These are phyloP conservation scores for Drosophila flavopinicola DNA, from an alignment of 2,888 invertebrate species.

Conservation along the genomic window DNA sequence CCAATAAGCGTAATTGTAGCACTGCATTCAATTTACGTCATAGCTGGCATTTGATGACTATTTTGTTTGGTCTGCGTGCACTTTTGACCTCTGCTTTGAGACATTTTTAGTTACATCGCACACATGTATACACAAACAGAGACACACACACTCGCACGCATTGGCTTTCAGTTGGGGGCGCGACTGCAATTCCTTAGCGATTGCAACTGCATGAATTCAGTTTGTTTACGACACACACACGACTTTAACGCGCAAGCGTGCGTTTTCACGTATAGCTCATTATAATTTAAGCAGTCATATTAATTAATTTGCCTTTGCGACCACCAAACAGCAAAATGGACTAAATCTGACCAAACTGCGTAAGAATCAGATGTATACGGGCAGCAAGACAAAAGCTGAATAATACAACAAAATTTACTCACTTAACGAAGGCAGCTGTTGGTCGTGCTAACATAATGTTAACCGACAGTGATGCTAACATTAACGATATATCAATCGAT, in stretches of 20 bases:
- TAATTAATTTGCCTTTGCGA: conserved; percentile 51
- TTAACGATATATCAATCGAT: neutral
- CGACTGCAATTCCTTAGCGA: conserved; percentile 16
- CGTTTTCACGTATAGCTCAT: conserved; percentile 39
- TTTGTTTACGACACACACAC: conserved; percentile 10
- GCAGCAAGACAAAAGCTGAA: conserved; percentile 17
- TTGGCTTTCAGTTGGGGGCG: conserved; percentile 26
- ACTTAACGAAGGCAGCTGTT: conserved; percentile 6
- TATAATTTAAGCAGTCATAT: conserved; percentile 50
- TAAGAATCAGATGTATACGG: conserved; percentile 23
- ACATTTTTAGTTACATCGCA: conserved; percentile 32
- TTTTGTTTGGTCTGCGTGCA: conserved; percentile 48
- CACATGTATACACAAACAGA: conserved; percentile 4
- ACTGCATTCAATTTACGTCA: conserved; percentile 27
- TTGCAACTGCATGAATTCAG: neutral
- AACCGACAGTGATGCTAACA: neutral
- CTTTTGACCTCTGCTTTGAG: conserved; percentile 70
- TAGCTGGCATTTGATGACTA: conserved; percentile 23
- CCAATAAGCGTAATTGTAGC: conserved; percentile 3
- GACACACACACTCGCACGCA: conserved; percentile 7
- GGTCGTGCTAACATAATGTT: conserved; percentile 3
- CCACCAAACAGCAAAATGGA: conserved; percentile 31
- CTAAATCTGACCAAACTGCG: conserved; percentile 43
- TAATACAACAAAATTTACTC: neutral
- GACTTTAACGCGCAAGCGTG: conserved; percentile 48